Evolutionary conservation across 2,113 vertebrate genomes (phyloP).

Genomic region (Corythornis vintsioides): DNA sequence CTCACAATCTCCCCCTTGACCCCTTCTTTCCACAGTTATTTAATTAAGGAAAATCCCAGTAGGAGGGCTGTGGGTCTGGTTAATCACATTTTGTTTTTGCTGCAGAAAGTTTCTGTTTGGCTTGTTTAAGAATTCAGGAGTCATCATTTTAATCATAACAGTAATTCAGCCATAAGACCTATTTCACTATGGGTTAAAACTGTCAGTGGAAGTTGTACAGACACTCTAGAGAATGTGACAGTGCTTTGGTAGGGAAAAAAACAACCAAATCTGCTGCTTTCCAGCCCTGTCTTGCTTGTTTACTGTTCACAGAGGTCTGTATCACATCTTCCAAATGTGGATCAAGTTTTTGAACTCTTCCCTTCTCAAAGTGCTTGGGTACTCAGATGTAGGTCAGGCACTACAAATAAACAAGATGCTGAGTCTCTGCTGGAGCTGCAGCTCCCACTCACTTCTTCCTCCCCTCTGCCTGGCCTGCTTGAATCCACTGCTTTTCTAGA

Average conservation of each 20-base stretch:
- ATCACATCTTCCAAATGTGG: neutral
- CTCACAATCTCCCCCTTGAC: neutral
- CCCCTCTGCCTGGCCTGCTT: neutral
- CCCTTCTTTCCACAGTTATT: neutral
- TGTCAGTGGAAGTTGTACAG: neutral
- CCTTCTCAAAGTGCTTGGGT: constrained; percentile 16
- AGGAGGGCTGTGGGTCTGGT: neutral
- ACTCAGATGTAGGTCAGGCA: constrained; percentile 35
- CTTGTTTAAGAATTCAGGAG: neutral
- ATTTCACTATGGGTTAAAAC: neutral
- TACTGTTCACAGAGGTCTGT: neutral
- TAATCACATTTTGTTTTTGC: neutral
- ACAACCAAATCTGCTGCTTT: neutral
- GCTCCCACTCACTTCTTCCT: neutral
- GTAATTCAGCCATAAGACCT: neutral
- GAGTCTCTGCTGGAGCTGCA: neutral
- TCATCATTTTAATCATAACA: neutral
- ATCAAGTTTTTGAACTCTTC: constrained; percentile 44
- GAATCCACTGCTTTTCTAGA: neutral
- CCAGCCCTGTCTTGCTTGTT: neutral
- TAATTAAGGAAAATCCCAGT: neutral
- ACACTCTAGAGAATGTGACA: neutral
- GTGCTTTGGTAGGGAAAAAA: neutral
- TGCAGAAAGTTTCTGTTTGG: neutral
- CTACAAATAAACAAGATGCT: neutral